Percentiles rank a stretch among this genome's conserved stretches.
Evolutionary conservation across 2,113 vertebrate species (phyloP).

Genomic region (Leiothrix lutea): DNA sequence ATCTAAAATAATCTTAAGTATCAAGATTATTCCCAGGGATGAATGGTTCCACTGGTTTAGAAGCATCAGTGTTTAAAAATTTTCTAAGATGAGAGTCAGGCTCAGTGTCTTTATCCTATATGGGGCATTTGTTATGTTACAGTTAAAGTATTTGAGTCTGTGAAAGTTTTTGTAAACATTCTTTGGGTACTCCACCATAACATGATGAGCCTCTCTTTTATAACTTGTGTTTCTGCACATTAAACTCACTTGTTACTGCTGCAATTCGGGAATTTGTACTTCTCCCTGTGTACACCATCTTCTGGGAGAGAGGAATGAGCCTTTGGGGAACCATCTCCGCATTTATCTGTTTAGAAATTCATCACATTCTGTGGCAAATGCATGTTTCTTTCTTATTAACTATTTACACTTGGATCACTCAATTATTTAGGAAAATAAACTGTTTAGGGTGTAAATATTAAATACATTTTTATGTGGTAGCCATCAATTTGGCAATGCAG

Average conservation of each 20-base stretch:
- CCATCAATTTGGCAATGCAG: not conserved
- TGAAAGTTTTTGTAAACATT: not conserved
- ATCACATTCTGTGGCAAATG: not conserved
- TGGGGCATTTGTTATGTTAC: rapidly evolving
- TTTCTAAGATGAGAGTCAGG: not conserved
- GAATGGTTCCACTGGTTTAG: not conserved
- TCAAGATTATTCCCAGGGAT: too few species aligned
- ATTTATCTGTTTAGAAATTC: not conserved
- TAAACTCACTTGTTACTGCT: not conserved
- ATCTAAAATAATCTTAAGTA: too few species aligned
- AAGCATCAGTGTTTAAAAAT: not conserved
- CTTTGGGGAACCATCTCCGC: not conserved
- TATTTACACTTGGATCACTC: not conserved
- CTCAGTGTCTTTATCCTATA: not conserved
- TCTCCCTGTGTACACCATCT: not conserved
- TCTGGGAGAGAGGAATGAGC: not conserved
- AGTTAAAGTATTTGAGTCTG: not conserved
- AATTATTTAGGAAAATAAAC: not conserved
- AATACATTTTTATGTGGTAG: not conserved
- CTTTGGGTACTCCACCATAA: not conserved
- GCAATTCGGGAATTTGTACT: not conserved
- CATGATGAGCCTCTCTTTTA: not conserved
- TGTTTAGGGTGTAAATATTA: not conserved
- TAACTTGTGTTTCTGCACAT: not conserved
- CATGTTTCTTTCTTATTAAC: not conserved